Conservation (phyloP, 2,797 vertebrate genomes). For the Takifugu ocellatus region DNA sequence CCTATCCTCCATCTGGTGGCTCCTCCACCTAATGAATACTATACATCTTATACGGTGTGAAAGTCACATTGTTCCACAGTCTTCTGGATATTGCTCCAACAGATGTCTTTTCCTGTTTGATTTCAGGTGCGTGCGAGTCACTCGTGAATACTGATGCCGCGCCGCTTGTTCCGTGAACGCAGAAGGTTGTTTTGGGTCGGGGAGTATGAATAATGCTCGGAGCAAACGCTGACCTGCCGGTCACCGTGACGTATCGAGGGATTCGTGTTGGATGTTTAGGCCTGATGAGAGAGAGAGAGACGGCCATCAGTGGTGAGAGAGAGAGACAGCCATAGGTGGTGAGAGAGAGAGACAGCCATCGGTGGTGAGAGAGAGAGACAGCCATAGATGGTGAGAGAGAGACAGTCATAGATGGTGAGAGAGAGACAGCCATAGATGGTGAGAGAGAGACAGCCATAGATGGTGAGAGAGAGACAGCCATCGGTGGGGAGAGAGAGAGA, state of each 20-base stretch:
- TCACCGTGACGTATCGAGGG: conserved; percentile 44
- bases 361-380: no score
- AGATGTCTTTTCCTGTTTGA: conserved; percentile 28
- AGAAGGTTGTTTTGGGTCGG: conserved; percentile 48
- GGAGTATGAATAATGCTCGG: conserved; percentile 51
- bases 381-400: no score
- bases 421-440: no score
- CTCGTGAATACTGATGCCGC: conserved; percentile 46
- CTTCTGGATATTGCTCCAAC: no score
- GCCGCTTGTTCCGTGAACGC: conserved; percentile 31
- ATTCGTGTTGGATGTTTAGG: conserved; percentile 21
- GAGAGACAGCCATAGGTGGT: no score
- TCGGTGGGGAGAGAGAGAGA: no score
- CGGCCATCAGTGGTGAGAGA: no score
- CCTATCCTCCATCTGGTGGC: conserved; percentile 1
- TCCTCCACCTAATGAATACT: not conserved
- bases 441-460: no score
- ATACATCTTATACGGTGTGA: conserved; percentile 11
- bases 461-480: no score
- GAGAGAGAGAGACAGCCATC: no score
- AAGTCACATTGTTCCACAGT: conserved; percentile 17
- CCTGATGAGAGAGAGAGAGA: no score
- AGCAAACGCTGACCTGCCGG: conserved; percentile 48
- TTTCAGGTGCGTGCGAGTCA: conserved; percentile 19
- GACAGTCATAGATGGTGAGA: no score